Evolutionary conservation across 1,140 invertebrate species (phyloP), one percentile per base, ranked within the genome.

Genomic region (Drosophila subpulchrella): DNA sequence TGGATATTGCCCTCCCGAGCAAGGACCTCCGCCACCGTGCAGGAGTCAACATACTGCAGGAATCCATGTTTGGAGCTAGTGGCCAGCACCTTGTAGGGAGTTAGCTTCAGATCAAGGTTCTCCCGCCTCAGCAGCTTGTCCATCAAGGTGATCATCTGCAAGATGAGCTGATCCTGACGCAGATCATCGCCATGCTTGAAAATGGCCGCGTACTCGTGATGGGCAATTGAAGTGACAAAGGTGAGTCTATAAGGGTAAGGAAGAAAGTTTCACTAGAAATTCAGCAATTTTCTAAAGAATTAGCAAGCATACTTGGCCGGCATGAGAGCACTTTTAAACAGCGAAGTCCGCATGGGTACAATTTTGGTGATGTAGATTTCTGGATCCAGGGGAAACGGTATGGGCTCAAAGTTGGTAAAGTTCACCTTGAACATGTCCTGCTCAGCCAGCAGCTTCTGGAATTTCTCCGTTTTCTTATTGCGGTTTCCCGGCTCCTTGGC

Each of bases 121-220:
- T 99, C 98, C 76, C 97, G 94, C 46, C 97, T 94, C 36, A 99
- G 93, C 20, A 99, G 93, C 93, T 98, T 97, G 93, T 99, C 99
- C 98, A 99, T 99, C 5, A 99, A 93, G 0, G 98, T 98, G 63
- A 99, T 99, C 93, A 99, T 99, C 93, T 98, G 97, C 55, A 99
- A 93, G 72, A 99, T 98, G 0, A 99, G 94, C 93, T 99, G 99
- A 94, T 99, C 99, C 93, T 99, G 99, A 27, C 98, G 93, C n/a
- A 99, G 93, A 93, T 99, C 99, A 93, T 99, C 99, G 1, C 99
- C 99, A 89, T 98, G 95, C 94, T 99, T 99, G 93, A 99, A 99
- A 75, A 99, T 99, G 0, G 98, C 97, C 13, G 98, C 96, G 93
- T 99, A 99, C 91, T 98, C 97, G 36, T 96, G 95, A 53, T 96